phyloP scores from a whole-genome alignment of 2,113 vertebrate species.

The Hemiscyllium ocellatum region DNA sequence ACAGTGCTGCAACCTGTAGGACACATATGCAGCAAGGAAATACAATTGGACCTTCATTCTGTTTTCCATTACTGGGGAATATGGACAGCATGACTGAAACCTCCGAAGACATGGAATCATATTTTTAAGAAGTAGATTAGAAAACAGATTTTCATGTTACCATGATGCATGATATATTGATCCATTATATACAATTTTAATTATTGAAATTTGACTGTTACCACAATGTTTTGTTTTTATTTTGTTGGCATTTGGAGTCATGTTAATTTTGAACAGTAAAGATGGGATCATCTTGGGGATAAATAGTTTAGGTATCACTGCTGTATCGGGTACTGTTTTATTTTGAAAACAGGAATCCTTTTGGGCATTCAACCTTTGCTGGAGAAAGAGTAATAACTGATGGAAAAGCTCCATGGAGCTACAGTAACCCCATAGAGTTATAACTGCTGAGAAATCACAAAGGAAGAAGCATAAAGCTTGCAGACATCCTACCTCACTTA shows the following conservation, averaged over 20 bases:
- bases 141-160: not conserved
- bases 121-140: not conserved
- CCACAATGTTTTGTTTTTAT: not conserved
- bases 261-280: not conserved
- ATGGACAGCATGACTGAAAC: not conserved
- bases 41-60: not conserved
- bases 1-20: not conserved
- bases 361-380: not conserved
- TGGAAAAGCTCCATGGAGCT: not conserved
- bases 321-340: not conserved
- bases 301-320: not conserved
- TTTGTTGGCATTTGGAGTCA: not conserved
- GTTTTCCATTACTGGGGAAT: not conserved
- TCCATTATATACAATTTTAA: not conserved
- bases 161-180: not conserved
- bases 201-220: not conserved
- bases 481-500: not conserved
- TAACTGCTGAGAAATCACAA: not conserved
- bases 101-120: not conserved
- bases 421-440: not conserved
- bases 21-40: not conserved
- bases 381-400: not conserved
- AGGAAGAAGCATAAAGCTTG: not conserved
- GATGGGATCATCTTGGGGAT: not conserved
- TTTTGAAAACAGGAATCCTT: not conserved